A percentile compares a stretch with the other conserved stretches of the same genome.
Conservation (phyloP, 2,113 vertebrate species). For the Jaculus jaculus region DNA sequence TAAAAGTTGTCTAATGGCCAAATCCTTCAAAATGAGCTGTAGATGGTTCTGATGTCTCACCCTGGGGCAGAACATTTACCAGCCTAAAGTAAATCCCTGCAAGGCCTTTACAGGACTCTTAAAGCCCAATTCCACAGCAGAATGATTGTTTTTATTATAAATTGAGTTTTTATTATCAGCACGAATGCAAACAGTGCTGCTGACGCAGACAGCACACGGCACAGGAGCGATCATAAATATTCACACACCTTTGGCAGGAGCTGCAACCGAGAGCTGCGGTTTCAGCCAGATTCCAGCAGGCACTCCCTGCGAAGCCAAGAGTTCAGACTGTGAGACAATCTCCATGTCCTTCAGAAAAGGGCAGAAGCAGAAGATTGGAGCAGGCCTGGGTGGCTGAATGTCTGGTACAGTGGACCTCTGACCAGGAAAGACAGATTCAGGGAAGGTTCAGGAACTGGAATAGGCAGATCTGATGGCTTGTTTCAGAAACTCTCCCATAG, state of each 20-base stretch:
- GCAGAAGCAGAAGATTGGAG: not conserved
- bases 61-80: constrained; percentile 64
- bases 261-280: not conserved
- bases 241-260: constrained; percentile 34
- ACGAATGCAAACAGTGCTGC: constrained; percentile 13
- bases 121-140: constrained; percentile 59
- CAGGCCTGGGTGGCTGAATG: not conserved
- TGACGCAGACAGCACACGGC: not conserved
- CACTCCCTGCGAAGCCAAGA: not conserved
- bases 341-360: not conserved
- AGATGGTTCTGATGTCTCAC: constrained; percentile 57
- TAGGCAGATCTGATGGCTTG: not conserved
- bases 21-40: constrained; percentile 64
- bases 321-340: not conserved
- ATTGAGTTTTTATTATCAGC: constrained; percentile 66
- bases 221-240: not conserved
- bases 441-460: not conserved
- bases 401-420: not conserved
- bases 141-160: constrained; percentile 68
- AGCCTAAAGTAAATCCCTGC: constrained; percentile 63
- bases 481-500: not conserved
- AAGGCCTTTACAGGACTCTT: constrained; percentile 57
- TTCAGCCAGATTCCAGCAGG: not conserved
- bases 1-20: constrained; percentile 58
- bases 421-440: rapidly evolving